Evolutionary conservation across 2,113 vertebrate species (phyloP).

Genomic region (Zosterops hypoxanthus): DNA sequence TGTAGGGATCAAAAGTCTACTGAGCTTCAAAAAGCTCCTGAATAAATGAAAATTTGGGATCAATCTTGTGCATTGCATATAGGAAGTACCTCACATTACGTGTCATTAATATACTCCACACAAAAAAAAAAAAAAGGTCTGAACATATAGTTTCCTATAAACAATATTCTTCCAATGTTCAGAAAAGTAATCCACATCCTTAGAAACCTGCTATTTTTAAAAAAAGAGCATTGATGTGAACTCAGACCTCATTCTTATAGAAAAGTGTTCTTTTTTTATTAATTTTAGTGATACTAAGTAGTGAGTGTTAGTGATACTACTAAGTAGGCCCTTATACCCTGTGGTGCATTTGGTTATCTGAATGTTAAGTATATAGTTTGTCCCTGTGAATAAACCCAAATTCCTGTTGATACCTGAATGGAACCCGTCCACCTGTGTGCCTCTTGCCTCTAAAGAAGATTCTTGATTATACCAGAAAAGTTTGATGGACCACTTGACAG

Average conservation of each 20-base stretch:
- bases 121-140: background rate
- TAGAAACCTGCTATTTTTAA: background rate
- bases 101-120: no score
- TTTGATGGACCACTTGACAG: background rate
- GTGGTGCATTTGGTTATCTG: background rate
- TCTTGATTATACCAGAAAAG: background rate
- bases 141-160: background rate
- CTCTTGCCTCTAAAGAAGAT: background rate
- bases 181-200: background rate
- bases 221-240: background rate
- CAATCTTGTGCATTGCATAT: background rate
- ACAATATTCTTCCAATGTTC: background rate
- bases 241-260: background rate
- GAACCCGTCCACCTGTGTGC: background rate
- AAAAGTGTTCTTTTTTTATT: background rate
- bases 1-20: background rate
- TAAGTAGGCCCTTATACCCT: background rate
- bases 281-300: background rate
- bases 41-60: background rate
- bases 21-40: background rate
- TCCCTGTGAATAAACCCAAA: background rate
- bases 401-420: accelerated
- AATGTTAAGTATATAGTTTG: background rate
- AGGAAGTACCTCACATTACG: background rate
- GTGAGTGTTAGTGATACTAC: background rate